phyloP scores from a whole-genome alignment of 2,113 vertebrate genomes.

The Genyomyrus donnyi region DNA sequence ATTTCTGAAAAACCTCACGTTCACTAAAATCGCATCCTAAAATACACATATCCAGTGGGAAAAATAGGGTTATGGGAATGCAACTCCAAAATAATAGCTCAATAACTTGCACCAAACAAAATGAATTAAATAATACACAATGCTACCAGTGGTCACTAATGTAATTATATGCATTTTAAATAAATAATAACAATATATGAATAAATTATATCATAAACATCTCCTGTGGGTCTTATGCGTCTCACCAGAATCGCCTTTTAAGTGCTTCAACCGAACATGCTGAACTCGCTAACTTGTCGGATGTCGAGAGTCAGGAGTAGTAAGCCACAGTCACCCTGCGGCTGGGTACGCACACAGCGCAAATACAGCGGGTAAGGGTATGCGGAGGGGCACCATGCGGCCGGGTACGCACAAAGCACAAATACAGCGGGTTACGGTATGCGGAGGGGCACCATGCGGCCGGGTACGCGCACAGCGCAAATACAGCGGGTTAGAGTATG shows the following conservation, averaged over 20 bases:
- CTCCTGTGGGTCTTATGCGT: neutral
- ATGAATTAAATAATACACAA: neutral
- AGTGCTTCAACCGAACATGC: neutral
- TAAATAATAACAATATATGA: neutral
- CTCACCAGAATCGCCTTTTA: neutral
- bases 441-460: no score
- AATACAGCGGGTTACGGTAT: no score
- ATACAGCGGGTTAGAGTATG: no score
- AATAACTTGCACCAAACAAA: neutral
- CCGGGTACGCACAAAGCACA: no score
- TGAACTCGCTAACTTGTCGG: neutral
- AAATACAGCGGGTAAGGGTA: no score
- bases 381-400: no score
- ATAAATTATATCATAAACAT: neutral
- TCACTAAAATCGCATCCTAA: neutral
- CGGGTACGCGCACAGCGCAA: no score
- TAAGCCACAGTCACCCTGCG: no score
- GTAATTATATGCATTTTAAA: neutral
- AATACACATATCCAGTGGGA: neutral
- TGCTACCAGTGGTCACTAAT: neutral
- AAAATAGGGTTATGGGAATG: neutral
- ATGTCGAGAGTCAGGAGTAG: no score
- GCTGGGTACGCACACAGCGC: no score
- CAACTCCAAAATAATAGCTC: neutral
- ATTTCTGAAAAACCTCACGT: neutral